Evolutionary conservation across 2,113 vertebrate species (phyloP).

Genomic region (Thamnaconus septentrionalis): DNA sequence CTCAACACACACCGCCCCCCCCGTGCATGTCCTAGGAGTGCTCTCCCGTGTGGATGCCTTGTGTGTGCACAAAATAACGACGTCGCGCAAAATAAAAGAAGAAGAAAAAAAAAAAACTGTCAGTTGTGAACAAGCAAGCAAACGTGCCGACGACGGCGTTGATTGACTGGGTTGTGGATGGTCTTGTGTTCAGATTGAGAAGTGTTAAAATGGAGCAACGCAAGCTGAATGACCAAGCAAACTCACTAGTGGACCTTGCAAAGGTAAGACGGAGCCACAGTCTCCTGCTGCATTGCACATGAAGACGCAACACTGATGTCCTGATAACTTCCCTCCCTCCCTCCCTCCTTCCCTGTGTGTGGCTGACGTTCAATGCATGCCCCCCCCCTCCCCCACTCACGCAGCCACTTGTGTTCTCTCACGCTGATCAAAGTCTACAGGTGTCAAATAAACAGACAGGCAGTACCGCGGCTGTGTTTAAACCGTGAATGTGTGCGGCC

Average conservation of each 20-base stretch:
- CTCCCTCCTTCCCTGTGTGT: conserved; percentile 42
- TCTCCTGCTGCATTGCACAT: conserved; percentile 55
- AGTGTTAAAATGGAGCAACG: conserved; percentile 99
- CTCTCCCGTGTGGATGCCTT: conserved; percentile 82
- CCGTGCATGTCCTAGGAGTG: conserved; percentile 78
- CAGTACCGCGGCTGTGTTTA: conserved; percentile 29
- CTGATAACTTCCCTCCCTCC: conserved; percentile 1
- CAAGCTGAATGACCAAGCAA: conserved; percentile 99
- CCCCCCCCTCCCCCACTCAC: conserved; percentile 15
- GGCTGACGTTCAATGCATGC: conserved; percentile 51
- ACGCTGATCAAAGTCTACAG: conserved; percentile 78
- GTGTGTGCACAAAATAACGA: conserved; percentile 78
- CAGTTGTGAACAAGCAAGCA: too few species aligned
- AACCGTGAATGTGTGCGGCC: conserved; percentile 20
- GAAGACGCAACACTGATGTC: conserved; percentile 23
- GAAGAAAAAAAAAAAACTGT: too few species aligned
- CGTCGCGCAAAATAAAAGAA: too few species aligned
- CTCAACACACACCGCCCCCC: conserved; percentile 63
- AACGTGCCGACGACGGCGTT: conserved; percentile 51
- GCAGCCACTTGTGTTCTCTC: conserved; percentile 30
- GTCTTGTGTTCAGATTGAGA: conserved; percentile 95
- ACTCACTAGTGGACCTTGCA: conserved; percentile 98
- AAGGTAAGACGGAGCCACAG: conserved; percentile 86
- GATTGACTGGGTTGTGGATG: conserved; percentile 79
- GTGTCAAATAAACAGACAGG: conserved; percentile 84